phyloP scores from a whole-genome alignment of 2,888 invertebrate species.

The Caenorhabditis doughertyi region DNA sequence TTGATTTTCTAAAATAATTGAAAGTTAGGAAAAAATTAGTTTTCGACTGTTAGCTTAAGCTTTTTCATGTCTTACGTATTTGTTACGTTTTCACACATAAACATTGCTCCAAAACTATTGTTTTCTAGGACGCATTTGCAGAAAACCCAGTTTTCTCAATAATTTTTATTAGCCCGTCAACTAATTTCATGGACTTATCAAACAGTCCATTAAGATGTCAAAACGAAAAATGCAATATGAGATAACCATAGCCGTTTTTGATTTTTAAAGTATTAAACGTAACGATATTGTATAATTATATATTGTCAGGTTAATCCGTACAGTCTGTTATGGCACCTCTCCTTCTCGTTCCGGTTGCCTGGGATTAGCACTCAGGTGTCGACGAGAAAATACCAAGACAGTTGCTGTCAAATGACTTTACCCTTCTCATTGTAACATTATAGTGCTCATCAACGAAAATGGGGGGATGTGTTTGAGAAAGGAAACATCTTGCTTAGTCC shows the following conservation, averaged over 20 bases:
- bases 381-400: not conserved
- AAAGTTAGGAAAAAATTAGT: too few species aligned
- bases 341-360: slow-evolving; percentile 29
- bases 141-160: too few species aligned
- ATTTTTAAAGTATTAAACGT: slow-evolving; percentile 6
- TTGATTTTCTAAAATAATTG: too few species aligned
- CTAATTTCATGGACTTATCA: too few species aligned
- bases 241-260: not conserved
- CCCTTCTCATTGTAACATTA: not conserved
- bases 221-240: not conserved
- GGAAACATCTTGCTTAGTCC: slow-evolving; percentile 46
- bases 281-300: slow-evolving; percentile 45
- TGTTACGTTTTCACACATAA: too few species aligned
- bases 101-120: too few species aligned
- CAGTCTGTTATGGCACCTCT: slow-evolving; percentile 34
- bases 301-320: slow-evolving; percentile 31
- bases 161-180: too few species aligned
- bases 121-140: too few species aligned
- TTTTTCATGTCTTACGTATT: too few species aligned
- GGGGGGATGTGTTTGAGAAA: slow-evolving; percentile 51
- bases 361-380: slow-evolving; percentile 48
- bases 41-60: too few species aligned
- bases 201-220: not conserved
- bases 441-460: slow-evolving; percentile 41
- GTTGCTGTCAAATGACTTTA: not conserved